Evolutionary conservation across 2,113 vertebrate genomes (phyloP), one percentile per base, ranked within the genome.

Genomic region (Agapornis roseicollis): DNA sequence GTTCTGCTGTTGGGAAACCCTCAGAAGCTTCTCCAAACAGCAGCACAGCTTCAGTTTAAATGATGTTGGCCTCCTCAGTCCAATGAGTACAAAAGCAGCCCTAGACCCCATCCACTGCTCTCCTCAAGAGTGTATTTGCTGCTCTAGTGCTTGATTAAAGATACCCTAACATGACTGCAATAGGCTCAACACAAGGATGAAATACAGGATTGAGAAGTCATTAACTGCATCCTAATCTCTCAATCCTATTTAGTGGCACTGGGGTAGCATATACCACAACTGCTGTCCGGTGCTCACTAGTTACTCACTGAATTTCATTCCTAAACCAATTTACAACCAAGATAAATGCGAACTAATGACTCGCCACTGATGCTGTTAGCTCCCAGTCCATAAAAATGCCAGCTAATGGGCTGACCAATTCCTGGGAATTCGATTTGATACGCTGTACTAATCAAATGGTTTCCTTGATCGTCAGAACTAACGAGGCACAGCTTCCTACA

Each of bases 221-320:
- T 88, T 92, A 93, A 71, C 82, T 13, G 13, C 80, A 18, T 4
- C 7, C 85, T 93, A 93, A 96, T 94, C 96, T 92, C 60, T 82
- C 90, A 44, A 88, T 65, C 93, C 39, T 88, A 53, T 82, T 84
- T 50, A 69, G 93, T 4, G 41, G 29, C 27, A 9, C 70, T 1
- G 31, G n/a, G 56, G 80, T 1, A 25, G 84, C 78, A 41, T 3
- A 39, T 18, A 68, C 44, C 2, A 11, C 88, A 19, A 4, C 84
- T 22, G 37, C 18, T n/a, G 33, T 6, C 42, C 88, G 17, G 42
- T 14, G 0, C 47, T 44, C 9, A 0, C 46, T 11, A 25, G 16
- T 9, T 2, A 14, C 82, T 29, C 41, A 10, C 35, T 8, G 37
- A 31, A 13, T 8, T n/a, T 47, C 1, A 24, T 13, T 64, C 35